phyloP scores from a whole-genome alignment of 2,888 invertebrate genomes.

The Epistrophe eligans region DNA sequence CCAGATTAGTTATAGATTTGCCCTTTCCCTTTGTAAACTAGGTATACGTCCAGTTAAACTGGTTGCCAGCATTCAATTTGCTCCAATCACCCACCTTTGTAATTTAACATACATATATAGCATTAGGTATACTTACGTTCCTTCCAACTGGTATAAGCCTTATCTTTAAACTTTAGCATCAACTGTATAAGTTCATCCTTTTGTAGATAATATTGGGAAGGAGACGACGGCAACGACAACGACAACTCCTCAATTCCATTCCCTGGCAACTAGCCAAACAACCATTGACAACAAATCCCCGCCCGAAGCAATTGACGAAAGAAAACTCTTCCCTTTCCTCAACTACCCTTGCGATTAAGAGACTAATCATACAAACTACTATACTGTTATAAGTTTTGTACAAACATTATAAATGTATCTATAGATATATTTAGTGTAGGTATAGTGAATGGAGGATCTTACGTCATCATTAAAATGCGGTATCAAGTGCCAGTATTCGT shows the following conservation, averaged over 20 bases:
- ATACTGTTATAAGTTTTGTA: slow-evolving; percentile 22
- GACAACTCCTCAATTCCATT: background rate
- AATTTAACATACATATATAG: slow-evolving; percentile 4
- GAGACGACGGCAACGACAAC: background rate
- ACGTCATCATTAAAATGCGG: slow-evolving; percentile 72
- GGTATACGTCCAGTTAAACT: background rate
- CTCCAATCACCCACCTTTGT: slow-evolving; percentile 43
- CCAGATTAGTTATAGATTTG: slow-evolving; percentile 51
- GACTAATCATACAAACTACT: slow-evolving; percentile 56
- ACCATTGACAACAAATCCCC: slow-evolving; percentile 55
- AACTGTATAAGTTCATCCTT: slow-evolving; percentile 21
- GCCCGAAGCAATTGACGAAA: slow-evolving; percentile 44
- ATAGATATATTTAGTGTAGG: background rate
- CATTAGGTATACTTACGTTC: no score
- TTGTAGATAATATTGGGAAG: background rate
- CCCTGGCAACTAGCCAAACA: slow-evolving; percentile 53
- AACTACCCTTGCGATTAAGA: slow-evolving; percentile 27
- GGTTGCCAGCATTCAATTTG: slow-evolving; percentile 22
- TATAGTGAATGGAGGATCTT: slow-evolving; percentile 37
- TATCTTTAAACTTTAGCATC: slow-evolving; percentile 42
- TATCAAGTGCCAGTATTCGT: slow-evolving; percentile 46
- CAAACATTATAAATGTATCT: slow-evolving; percentile 15
- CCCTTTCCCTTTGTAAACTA: background rate
- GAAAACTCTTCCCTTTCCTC: slow-evolving; percentile 11
- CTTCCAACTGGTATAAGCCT: background rate